These are phyloP conservation scores for Micronycteris hirsuta DNA, from an alignment of 2,113 vertebrate genomes.

Conservation along the genomic window DNA sequence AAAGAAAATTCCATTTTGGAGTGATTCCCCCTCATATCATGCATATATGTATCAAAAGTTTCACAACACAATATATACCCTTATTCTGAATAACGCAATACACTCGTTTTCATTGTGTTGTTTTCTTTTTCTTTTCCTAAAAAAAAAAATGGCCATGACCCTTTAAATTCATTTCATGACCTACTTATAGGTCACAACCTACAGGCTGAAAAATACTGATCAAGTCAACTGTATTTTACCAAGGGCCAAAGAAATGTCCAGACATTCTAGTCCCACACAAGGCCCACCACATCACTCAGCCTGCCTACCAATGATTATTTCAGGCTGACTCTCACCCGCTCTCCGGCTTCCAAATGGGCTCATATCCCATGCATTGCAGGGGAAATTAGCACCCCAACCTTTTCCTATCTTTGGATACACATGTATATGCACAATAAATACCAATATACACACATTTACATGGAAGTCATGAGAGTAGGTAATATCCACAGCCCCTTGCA, in stretches of 20 bases:
- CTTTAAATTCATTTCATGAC: conserved; percentile 12
- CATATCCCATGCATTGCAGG: background rate
- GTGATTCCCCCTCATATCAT: background rate
- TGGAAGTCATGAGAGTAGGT: background rate
- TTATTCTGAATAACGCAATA: background rate
- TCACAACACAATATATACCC: background rate
- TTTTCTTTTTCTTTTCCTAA: background rate
- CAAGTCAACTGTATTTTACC: background rate
- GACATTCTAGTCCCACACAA: background rate
- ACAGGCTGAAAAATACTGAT: background rate
- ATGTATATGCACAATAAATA: background rate
- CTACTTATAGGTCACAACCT: background rate
- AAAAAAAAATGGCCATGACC: background rate
- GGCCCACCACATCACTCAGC: background rate
- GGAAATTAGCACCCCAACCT: background rate
- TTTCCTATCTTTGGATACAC: background rate
- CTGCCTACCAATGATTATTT: background rate
- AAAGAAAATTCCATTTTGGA: too few relatives aligned
- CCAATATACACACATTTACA: background rate
- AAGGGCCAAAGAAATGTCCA: background rate
- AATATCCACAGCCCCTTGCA: background rate
- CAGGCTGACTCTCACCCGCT: background rate
- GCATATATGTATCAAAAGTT: background rate
- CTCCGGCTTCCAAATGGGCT: background rate
- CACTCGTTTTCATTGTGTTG: background rate